Evolutionary conservation across 2,113 vertebrate species (phyloP).

Genomic region (Ctenodactylus gundi): DNA sequence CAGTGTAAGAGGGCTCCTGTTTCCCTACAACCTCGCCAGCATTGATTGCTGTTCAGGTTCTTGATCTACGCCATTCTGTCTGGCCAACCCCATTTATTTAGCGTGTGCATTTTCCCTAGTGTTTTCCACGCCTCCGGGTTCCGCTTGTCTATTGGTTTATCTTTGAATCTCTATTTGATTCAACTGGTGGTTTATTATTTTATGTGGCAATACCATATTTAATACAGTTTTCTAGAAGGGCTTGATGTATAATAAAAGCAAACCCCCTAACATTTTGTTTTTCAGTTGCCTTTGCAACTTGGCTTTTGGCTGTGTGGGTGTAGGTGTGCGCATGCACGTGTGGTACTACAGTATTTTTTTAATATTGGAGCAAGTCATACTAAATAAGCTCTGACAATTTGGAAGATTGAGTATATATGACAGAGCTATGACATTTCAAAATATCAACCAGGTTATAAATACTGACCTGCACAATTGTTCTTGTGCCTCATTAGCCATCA

Average conservation of each 20-base stretch:
- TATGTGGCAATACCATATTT: not conserved
- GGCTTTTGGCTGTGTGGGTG: not conserved
- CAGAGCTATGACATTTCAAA: conserved; percentile 68
- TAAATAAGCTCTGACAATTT: conserved; percentile 64
- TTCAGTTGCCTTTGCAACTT: not conserved
- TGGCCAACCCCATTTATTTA: not conserved
- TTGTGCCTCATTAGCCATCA: conserved; percentile 37
- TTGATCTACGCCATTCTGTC: too few relatives aligned
- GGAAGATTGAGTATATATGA: conserved; percentile 47
- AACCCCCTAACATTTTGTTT: not conserved
- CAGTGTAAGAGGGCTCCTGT: too few relatives aligned
- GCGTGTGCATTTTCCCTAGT: not conserved
- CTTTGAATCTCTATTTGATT: not conserved
- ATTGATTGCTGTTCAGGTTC: too few relatives aligned
- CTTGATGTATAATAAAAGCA: conserved; percentile 1
- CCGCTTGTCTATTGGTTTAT: not conserved
- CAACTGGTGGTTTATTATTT: not conserved
- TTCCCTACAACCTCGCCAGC: too few relatives aligned
- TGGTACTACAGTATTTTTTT: not conserved
- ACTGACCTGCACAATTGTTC: conserved; percentile 37
- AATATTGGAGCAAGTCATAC: conserved; percentile 34
- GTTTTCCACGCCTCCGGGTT: not conserved
- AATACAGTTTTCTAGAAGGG: not conserved
- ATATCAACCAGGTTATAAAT: conserved; percentile 66
- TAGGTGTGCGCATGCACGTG: not conserved